Evolutionary conservation across 2,113 vertebrate species (phyloP), one percentile per base, ranked within the genome.

Genomic region (Misgurnus anguillicaudatus): DNA sequence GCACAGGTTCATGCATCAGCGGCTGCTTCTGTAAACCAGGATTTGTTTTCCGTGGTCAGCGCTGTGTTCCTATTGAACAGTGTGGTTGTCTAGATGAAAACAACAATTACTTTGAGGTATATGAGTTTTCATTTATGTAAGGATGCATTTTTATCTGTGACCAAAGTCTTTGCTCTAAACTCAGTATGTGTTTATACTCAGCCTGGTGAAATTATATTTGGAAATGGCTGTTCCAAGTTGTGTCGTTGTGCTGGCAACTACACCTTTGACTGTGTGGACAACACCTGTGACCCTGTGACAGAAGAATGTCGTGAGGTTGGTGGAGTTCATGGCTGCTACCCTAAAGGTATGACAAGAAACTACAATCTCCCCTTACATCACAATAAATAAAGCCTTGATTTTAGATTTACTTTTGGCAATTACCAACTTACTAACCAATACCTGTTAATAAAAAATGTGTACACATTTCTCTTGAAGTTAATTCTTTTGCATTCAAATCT

Each of bases 11-110:
- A 51, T 95, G 94, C 75, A 87, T 87, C 69, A 91, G 82, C 0
- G 93, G 89, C 60, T 94, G 94, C 58, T 91, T 94, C 88, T 95
- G 94, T 57, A 90, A 92, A 79, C 88, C 89, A 14, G 94, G 94
- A 4, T 93, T 89, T 82, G 85, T 95, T 83, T 91, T 93, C 67
- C 89, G 83, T 8, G 87, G 87, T 5, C 66, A 41, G 2, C 83
- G 3, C 8, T 94, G 94, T 70, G 84, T 95, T 45, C 90, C 83
- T 0, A 79, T 90, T 36, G 90, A 93, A 6, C 87, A 87, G 77
- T 95, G 94, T 80, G 86, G 88, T 38, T 95, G 94, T 77, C 80
- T 91, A 84, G 91, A 94, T 71, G 85, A 90, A 9, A 3, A 89
- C 0, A 88, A 88, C 39, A 91, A 92, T 85, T 95, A 95, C 57